These are phyloP conservation scores for Himalopsyche anomala DNA, from an alignment of 2,888 invertebrate genomes.

Conservation along the genomic window DNA sequence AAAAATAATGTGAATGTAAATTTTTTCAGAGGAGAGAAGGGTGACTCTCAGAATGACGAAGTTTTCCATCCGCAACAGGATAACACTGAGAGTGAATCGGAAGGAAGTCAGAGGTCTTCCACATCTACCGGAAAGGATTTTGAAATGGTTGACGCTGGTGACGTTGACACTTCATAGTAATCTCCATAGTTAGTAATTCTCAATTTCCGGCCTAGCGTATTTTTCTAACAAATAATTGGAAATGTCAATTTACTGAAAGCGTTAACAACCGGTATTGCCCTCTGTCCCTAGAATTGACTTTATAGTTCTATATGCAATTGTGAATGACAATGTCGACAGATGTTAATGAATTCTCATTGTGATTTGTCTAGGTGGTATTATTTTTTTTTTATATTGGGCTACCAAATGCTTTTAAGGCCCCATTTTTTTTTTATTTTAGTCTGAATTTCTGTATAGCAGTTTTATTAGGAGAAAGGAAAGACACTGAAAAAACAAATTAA, in stretches of 20 bases:
- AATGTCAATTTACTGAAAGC: background rate
- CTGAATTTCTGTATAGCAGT: too few relatives aligned
- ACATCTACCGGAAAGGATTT: constrained; percentile 91
- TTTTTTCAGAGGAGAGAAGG: constrained; percentile 57
- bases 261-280: background rate
- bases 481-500: too few relatives aligned
- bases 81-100: constrained; percentile 85
- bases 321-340: too few relatives aligned
- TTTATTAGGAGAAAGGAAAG: too few relatives aligned
- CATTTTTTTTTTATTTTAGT: too few relatives aligned
- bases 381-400: too few relatives aligned
- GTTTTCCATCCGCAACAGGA: constrained; percentile 67
- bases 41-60: constrained; percentile 62
- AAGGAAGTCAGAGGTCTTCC: constrained; percentile 87
- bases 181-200: constrained; percentile 49
- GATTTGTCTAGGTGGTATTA: too few relatives aligned
- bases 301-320: too few relatives aligned
- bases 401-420: too few relatives aligned
- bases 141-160: constrained; percentile 88
- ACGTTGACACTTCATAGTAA: constrained; percentile 74
- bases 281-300: background rate
- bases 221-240: background rate
- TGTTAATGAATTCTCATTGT: too few relatives aligned
- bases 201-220: constrained; percentile 36
- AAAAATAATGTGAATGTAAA: too few relatives aligned